phyloP scores from a whole-genome alignment of 2,888 invertebrate genomes.

The Caradrina kadenii region DNA sequence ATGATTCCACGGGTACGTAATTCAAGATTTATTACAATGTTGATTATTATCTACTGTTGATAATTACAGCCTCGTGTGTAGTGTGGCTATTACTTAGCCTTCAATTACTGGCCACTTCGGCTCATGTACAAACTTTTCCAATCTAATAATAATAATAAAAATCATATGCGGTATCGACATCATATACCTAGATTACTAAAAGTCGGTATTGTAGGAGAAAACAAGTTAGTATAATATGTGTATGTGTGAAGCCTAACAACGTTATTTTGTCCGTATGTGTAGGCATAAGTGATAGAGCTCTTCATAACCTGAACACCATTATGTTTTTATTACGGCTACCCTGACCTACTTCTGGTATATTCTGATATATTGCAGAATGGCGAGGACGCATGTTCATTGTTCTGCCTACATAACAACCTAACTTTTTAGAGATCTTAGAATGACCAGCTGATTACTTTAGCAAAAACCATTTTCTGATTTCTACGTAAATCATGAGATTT shows the following conservation, averaged over 20 bases:
- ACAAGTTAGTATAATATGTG: background rate
- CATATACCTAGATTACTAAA: conserved; percentile 4
- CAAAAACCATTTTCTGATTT: too few relatives aligned
- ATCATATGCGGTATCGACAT: background rate
- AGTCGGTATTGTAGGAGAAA: conserved; percentile 5
- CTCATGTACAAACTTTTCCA: background rate
- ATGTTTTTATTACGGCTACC: conserved; percentile 43
- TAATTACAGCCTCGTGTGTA: background rate
- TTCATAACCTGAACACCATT: conserved; percentile 33
- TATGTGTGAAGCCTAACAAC: too few relatives aligned
- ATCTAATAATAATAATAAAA: background rate
- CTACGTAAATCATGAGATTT: too few relatives aligned
- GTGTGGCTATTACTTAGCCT: background rate
- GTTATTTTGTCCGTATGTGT: conserved; percentile 6
- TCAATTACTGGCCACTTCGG: conserved; percentile 16
- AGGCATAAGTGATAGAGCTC: conserved; percentile 8
- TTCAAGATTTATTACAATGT: conserved; percentile 3
- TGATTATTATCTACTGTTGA: background rate
- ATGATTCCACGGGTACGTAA: too few relatives aligned
- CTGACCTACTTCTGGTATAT: conserved; percentile 45
- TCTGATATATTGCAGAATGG: conserved; percentile 41
- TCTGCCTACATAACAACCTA: conserved; percentile 3
- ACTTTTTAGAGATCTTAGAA: conserved; percentile 4
- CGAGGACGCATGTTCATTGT: conserved; percentile 36
- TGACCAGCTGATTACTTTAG: background rate